Evolutionary conservation across 2,888 invertebrate species (phyloP).

Genomic region (Pristionchus arcanus): DNA sequence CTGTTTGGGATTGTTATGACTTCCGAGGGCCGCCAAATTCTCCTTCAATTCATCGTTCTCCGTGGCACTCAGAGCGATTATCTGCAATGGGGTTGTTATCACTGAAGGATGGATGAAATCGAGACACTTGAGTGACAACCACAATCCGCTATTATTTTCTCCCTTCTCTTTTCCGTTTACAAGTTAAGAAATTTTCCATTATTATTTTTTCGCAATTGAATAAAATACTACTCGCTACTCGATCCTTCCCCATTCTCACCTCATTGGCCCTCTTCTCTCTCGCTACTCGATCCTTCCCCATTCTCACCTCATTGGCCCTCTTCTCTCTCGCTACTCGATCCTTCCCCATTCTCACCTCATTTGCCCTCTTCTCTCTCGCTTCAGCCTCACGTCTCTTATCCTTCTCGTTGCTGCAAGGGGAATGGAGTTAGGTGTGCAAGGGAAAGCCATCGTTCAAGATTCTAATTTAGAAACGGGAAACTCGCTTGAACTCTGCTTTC

Average conservation of each 20-base stretch:
- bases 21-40: not conserved
- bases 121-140: too few species aligned
- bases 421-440: not conserved
- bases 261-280: not conserved
- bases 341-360: not conserved
- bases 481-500: not conserved
- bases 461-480: not conserved
- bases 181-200: too few species aligned
- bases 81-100: not conserved
- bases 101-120: not conserved
- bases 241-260: not conserved
- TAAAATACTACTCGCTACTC: too few species aligned
- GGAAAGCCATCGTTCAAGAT: not conserved
- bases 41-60: conserved; percentile 21
- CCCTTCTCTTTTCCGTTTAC: too few species aligned
- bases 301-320: not conserved
- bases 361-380: not conserved
- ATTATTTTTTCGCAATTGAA: too few species aligned
- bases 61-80: not conserved
- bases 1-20: conserved; percentile 3
- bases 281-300: not conserved
- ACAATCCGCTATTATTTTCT: too few species aligned
- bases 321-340: not conserved
- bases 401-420: not conserved
- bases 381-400: not conserved